These are phyloP conservation scores for Diachasma alloeum DNA, from an alignment of 1,140 invertebrate genomes.

Conservation along the genomic window DNA sequence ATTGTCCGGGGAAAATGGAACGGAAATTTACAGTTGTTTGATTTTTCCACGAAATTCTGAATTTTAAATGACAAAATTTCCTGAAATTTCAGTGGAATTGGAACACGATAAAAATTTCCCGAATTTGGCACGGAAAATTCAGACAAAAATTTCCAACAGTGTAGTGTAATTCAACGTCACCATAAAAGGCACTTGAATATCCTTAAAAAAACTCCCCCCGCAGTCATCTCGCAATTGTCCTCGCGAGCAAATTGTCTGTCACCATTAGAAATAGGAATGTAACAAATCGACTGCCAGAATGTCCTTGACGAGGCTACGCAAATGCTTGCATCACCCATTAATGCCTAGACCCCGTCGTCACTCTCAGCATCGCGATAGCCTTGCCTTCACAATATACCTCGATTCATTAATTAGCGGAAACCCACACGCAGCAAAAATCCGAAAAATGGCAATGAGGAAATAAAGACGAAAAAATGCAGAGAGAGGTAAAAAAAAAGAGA, in stretches of 20 bases:
- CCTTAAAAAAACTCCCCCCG: too few relatives aligned
- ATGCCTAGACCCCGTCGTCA: conserved; percentile 18
- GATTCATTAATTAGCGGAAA: neutral
- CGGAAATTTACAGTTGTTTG: too few relatives aligned
- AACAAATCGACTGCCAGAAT: neutral
- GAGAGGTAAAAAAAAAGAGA: conserved; percentile 29
- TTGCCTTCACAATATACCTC: neutral
- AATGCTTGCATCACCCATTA: conserved; percentile 19
- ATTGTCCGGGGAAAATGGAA: too few relatives aligned
- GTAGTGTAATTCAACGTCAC: too few relatives aligned
- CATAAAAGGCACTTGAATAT: too few relatives aligned
- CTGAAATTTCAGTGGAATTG: too few relatives aligned
- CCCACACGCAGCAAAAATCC: neutral
- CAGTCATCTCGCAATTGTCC: too few relatives aligned
- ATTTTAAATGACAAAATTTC: too few relatives aligned
- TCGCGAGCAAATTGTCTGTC: neutral
- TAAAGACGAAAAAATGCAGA: conserved; percentile 22
- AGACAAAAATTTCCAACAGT: too few relatives aligned
- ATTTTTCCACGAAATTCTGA: too few relatives aligned
- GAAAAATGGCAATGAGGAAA: neutral
- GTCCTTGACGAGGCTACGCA: conserved; percentile 9
- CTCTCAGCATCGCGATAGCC: neutral
- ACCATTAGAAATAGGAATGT: conserved; percentile 1
- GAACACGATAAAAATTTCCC: too few relatives aligned
- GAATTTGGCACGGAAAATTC: too few relatives aligned